Conservation (phyloP, 2,888 invertebrate genomes). For the Girardia tigrina region DNA sequence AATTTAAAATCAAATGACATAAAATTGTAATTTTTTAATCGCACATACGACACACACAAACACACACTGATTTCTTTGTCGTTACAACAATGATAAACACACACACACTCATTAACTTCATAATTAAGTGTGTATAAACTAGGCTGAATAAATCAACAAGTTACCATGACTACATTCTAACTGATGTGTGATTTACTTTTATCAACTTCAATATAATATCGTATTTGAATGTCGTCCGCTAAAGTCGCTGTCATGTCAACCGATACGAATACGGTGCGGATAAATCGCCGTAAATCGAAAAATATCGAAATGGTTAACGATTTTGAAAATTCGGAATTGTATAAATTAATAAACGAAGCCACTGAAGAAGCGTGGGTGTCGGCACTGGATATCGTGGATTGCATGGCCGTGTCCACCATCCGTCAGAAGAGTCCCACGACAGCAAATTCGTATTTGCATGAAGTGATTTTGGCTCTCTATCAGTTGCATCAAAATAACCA, state of each 20-base stretch:
- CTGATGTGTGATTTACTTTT: background rate
- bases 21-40: no score
- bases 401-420: background rate
- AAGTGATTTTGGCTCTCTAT: conserved; percentile 25
- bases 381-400: background rate
- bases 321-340: conserved; percentile 24
- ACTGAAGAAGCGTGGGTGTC: conserved; percentile 6
- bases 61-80: background rate
- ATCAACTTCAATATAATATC: background rate
- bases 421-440: background rate
- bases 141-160: background rate
- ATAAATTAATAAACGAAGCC: conserved; percentile 24
- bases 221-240: background rate
- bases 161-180: background rate
- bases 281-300: background rate
- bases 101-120: background rate
- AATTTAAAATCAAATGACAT: no score
- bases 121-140: background rate
- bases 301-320: background rate
- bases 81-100: no score
- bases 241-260: background rate
- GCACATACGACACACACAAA: background rate
- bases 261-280: background rate
- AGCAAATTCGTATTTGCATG: conserved; percentile 36
- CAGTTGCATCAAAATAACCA: conserved; percentile 3